A percentile compares a stretch with the other conserved stretches of the same genome.
phyloP scores from a whole-genome alignment of 2,797 vertebrate genomes.

The Paedocypris micromegethes region DNA sequence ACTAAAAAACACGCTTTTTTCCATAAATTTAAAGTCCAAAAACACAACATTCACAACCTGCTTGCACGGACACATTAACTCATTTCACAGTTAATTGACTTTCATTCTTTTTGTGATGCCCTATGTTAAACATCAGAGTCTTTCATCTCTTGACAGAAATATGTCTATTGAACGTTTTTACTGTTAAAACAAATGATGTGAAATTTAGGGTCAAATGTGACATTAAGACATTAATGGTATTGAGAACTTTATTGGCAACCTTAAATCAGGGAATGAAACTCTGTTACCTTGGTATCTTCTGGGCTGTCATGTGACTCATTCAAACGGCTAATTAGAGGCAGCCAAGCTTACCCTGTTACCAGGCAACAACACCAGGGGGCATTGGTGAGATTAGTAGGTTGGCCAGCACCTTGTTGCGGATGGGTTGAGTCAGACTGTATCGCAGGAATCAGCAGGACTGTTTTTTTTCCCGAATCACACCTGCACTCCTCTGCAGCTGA shows the following conservation, averaged over 20 bases:
- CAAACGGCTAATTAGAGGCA: constrained; percentile 54
- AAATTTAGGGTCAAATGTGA: too few relatives aligned
- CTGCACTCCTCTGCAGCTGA: constrained; percentile 41
- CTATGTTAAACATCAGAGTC: too few relatives aligned
- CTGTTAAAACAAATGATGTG: too few relatives aligned
- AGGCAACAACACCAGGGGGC: constrained; percentile 49
- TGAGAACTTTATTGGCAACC: constrained; percentile 1
- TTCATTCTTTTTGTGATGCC: too few relatives aligned
- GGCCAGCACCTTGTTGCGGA: constrained; percentile 28
- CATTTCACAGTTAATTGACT: too few relatives aligned
- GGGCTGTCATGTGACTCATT: constrained; percentile 42
- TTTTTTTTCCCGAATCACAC: constrained; percentile 37
- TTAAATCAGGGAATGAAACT: constrained; percentile 26
- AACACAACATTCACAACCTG: too few relatives aligned
- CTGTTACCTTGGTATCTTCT: constrained; percentile 26
- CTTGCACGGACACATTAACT: too few relatives aligned
- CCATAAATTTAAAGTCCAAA: too few relatives aligned
- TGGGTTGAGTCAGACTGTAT: constrained; percentile 27
- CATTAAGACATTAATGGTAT: neutral
- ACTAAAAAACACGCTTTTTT: too few relatives aligned
- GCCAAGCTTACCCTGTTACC: constrained; percentile 50
- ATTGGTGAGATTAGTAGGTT: constrained; percentile 44
- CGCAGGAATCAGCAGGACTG: constrained; percentile 31
- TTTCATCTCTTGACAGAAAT: too few relatives aligned
- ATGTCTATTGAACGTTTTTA: too few relatives aligned